phyloP scores from a whole-genome alignment of 1,140 invertebrate species.

The Sminthurides bifidus region DNA sequence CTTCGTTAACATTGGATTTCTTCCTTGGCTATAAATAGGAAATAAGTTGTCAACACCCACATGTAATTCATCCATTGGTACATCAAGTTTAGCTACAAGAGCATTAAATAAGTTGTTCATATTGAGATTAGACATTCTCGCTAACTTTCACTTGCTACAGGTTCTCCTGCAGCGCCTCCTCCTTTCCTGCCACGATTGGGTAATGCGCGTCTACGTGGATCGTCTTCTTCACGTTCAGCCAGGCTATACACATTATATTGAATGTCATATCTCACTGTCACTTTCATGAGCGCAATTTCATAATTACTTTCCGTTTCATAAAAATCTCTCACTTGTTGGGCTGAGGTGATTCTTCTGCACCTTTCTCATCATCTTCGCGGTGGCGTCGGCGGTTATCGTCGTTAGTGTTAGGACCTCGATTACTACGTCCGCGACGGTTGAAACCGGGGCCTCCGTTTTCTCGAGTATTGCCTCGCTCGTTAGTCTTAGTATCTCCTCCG shows the following conservation, averaged over 20 bases:
- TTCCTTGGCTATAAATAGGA: not conserved
- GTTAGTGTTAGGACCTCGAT: slow-evolving; percentile 8
- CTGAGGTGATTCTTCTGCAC: slow-evolving; percentile 6
- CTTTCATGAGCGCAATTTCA: not conserved
- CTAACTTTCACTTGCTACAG: slow-evolving; percentile 15
- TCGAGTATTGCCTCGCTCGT: slow-evolving; percentile 11
- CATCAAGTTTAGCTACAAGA: not conserved
- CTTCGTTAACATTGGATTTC: not conserved
- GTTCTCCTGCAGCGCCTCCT: slow-evolving; percentile 18
- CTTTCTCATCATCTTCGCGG: slow-evolving; percentile 14
- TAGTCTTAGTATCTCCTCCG: slow-evolving; percentile 2
- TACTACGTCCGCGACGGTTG: slow-evolving; percentile 12
- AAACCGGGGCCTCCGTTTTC: slow-evolving; percentile 10
- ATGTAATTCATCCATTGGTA: not conserved
- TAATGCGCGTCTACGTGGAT: slow-evolving; percentile 14
- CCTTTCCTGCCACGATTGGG: slow-evolving; percentile 9
- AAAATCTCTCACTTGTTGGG: slow-evolving; percentile 3
- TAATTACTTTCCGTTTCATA: not conserved
- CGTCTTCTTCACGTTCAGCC: slow-evolving; percentile 13
- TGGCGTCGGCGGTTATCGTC: slow-evolving; percentile 21
- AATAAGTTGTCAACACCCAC: not conserved
- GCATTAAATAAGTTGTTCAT: not conserved
- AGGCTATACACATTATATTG: slow-evolving; percentile 7
- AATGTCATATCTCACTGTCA: too few relatives aligned
- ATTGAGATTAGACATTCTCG: not conserved